Base-by-base conservation (phyloP, 2,797 vertebrate genomes). In the Ctenopoma kingsleyae region DNA sequence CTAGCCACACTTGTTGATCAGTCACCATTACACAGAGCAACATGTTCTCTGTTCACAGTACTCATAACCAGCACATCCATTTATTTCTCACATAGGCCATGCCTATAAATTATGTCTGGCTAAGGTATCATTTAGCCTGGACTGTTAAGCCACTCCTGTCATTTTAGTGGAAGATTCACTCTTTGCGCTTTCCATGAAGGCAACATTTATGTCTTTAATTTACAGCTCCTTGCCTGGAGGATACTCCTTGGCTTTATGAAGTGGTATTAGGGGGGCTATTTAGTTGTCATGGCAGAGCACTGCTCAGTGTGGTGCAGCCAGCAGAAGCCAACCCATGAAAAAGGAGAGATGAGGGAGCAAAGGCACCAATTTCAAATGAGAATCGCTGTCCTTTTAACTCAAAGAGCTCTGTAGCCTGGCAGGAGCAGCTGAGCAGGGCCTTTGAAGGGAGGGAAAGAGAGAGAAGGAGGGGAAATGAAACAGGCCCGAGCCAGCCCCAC, bases 1-100 rank as follows among this genome's bases (percentile, higher is more conserved):
- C 74, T 74, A 86, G 85, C 88, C 87, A 91, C 93, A 95, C 94
- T 93, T 95, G 88, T 92, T 96, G 95, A 96, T 94, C 94, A 95
- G 87, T 88, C 78, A 32, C 71, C 46, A 55, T 54, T 48, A 5
- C 30, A 63, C 54, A 70, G 20, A 75, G 57, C 67, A 83, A 78
- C 83, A 78, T 59, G 67, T 67, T 74, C 49, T 41, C 61, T 48
- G 44, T 69, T 85, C 59, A 15, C 64, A 76, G 74, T 64, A 41
- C 55, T 84, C 69, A 70, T 88, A 86, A 89, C 81, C 72, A 68
- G 64, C 71, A 78, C 65, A 87, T 89, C 82, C 85, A 82, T 93
- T 90, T 88, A 91, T 93, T 91, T 85, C 68, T 90, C 83, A 88
- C 84, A 30, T 78, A 76, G 66, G 87, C 92, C 74, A 25, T 74